Evolutionary conservation across 2,888 invertebrate genomes (phyloP).

Genomic region (Himalopsyche anomala): DNA sequence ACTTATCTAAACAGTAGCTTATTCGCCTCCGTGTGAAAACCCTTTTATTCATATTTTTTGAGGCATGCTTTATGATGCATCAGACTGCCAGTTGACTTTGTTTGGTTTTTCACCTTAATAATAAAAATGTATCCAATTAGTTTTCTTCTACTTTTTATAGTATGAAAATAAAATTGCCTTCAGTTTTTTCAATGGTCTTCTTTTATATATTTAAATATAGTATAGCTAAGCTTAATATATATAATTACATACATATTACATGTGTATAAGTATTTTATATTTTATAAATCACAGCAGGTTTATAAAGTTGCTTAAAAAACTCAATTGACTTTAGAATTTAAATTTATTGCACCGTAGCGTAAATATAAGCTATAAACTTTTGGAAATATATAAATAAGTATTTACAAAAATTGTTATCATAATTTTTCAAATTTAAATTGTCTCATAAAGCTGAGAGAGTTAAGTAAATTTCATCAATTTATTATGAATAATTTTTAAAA

Average conservation of each 20-base stretch:
- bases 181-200: neutral
- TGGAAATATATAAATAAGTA: neutral
- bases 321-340: no score
- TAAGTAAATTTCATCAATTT: no score
- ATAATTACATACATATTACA: neutral
- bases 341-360: neutral
- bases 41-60: neutral
- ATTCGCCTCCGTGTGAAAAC: neutral
- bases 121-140: neutral
- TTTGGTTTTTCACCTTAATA: neutral
- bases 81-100: neutral
- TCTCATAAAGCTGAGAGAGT: no score
- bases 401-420: neutral
- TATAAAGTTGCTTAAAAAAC: no score
- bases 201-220: neutral
- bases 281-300: no score
- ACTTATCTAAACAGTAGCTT: neutral
- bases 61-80: neutral
- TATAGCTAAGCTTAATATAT: neutral
- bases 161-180: slow-evolving; percentile 27
- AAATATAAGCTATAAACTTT: neutral
- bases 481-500: no score
- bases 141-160: neutral
- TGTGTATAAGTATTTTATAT: no score
- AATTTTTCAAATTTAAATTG: neutral